Percentiles rank a stretch among this genome's conserved stretches.
Conservation (phyloP, 30 jellyfish, hydroid and myxozoan genomes). For the Hydractinia echinata region DNA sequence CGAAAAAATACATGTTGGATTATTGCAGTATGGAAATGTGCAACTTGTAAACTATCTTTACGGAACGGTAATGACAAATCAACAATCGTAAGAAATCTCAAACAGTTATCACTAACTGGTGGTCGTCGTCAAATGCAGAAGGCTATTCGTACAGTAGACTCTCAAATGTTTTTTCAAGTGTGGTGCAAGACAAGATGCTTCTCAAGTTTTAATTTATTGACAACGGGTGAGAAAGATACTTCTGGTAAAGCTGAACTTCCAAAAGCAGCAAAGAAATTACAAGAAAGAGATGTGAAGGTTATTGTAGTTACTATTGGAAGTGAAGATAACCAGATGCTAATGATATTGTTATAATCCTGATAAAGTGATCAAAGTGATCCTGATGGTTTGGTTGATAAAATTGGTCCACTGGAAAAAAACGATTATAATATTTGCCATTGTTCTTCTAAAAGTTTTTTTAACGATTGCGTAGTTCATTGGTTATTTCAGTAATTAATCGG, state of each 20-base stretch:
- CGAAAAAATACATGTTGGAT: constrained; percentile 47
- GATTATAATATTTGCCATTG: no score
- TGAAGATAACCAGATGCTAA: constrained; percentile 19
- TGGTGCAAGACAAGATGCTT: constrained; percentile 33
- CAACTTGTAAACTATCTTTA: constrained; percentile 38
- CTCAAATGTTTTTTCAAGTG: constrained; percentile 30
- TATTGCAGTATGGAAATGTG: constrained; percentile 52
- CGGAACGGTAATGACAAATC: constrained; percentile 11
- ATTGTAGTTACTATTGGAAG: constrained; percentile 58
- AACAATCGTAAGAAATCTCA: neutral
- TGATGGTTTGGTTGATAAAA: constrained; percentile 29
- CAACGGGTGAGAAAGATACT: constrained; percentile 59
- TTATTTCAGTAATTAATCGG: no score
- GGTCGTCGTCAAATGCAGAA: constrained; percentile 61
- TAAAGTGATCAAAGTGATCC: constrained; percentile 25
- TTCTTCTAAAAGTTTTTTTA: no score
- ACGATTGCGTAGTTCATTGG: no score
- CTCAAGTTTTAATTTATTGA: constrained; percentile 45
- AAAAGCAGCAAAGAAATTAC: constrained; percentile 40
- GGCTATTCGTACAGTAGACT: constrained; percentile 38
- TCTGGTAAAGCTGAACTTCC: constrained; percentile 50
- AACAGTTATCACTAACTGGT: constrained; percentile 17
- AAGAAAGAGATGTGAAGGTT: constrained; percentile 43
- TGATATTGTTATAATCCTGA: constrained; percentile 14
- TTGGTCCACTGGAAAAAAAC: constrained; percentile 58